Conservation (phyloP, 1,140 invertebrate genomes). For the Aphelenchoides besseyi region DNA sequence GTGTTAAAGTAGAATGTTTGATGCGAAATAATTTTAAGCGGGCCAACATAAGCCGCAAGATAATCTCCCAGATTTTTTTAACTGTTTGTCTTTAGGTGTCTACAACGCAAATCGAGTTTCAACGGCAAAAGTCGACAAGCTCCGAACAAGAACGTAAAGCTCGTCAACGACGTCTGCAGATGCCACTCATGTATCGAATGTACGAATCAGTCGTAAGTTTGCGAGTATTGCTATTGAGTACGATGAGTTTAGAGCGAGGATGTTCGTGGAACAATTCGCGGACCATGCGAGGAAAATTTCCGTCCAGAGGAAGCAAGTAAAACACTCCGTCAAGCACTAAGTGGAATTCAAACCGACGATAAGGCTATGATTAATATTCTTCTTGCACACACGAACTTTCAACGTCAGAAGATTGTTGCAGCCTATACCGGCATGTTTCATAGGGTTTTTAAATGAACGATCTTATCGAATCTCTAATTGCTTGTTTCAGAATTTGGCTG, state of each 20-base stretch:
- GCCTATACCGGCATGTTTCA: constrained; percentile 49
- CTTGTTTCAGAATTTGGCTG: constrained; percentile 34
- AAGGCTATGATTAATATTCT: constrained; percentile 45
- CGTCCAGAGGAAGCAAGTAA: constrained; percentile 52
- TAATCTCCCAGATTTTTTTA: too few species aligned
- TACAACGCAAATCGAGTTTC: constrained; percentile 24
- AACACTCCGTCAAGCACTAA: constrained; percentile 35
- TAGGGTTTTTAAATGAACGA: constrained; percentile 24
- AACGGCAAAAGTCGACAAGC: constrained; percentile 13
- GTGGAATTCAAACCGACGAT: constrained; percentile 49
- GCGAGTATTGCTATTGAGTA: background rate
- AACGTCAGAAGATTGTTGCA: constrained; percentile 46
- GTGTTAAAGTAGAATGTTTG: too few species aligned
- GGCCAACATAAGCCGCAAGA: too few species aligned
- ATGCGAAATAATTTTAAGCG: too few species aligned
- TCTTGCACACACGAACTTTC: constrained; percentile 47
- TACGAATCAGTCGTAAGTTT: constrained; percentile 33
- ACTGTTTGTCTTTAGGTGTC: constrained; percentile 32
- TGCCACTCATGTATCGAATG: constrained; percentile 48
- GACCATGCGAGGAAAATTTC: constrained; percentile 50
- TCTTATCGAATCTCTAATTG: background rate
- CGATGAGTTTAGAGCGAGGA: constrained; percentile 24
- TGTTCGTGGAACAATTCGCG: constrained; percentile 43
- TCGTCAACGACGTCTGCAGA: constrained; percentile 33
- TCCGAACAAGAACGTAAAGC: constrained; percentile 9